Conservation (phyloP, 2,113 vertebrate species). For the Brachyhypopomus occidentalis region DNA sequence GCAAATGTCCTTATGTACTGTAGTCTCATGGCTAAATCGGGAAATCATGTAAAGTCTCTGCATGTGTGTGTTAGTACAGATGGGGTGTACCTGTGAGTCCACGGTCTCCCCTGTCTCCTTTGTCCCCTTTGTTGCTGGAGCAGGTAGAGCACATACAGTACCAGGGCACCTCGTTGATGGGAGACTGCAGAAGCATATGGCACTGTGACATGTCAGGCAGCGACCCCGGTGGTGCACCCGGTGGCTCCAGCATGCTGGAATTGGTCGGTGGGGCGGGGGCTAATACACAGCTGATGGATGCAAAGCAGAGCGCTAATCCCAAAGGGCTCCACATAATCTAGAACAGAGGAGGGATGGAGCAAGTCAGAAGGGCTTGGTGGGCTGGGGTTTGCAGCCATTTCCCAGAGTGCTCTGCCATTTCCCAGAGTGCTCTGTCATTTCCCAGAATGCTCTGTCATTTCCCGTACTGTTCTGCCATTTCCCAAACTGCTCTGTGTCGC, state of each 20-base stretch:
- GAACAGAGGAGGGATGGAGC: not conserved
- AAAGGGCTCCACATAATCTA: not conserved
- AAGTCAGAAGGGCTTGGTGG: not conserved
- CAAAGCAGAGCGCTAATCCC: not conserved
- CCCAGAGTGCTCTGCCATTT: too few species aligned
- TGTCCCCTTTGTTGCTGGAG: conserved; percentile 57
- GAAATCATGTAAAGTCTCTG: too few species aligned
- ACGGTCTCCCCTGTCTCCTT: conserved; percentile 63
- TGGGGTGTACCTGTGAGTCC: conserved; percentile 64
- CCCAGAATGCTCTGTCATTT: too few species aligned
- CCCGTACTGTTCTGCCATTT: too few species aligned
- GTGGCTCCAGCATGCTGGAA: not conserved
- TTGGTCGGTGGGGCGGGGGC: not conserved
- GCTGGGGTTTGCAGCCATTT: too few species aligned
- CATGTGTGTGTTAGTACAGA: not conserved
- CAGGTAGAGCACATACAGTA: conserved; percentile 68
- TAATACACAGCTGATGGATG: not conserved
- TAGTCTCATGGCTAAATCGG: too few species aligned
- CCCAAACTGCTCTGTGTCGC: too few species aligned
- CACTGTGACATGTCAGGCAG: conserved; percentile 52
- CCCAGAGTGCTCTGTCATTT: too few species aligned
- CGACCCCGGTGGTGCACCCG: too few species aligned
- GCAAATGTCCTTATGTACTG: too few species aligned
- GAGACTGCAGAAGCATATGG: conserved; percentile 54
- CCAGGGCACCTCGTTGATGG: conserved; percentile 63